phyloP scores from a whole-genome alignment of 2,888 invertebrate species.

The Antheraea yamamai region DNA sequence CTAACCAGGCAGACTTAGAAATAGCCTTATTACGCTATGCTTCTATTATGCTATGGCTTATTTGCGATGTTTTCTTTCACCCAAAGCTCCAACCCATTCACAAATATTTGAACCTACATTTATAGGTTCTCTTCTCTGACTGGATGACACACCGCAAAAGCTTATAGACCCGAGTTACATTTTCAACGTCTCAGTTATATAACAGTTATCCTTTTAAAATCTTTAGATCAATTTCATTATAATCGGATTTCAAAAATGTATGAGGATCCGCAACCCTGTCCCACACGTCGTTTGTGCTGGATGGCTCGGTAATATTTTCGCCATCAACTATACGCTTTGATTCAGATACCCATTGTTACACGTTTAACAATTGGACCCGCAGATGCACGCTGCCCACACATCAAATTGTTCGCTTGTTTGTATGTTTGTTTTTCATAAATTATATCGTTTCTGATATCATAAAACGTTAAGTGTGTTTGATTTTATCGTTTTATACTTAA shows the following conservation, averaged over 20 bases:
- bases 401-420: conserved; percentile 22
- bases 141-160: not conserved
- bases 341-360: conserved; percentile 67
- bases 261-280: conserved; percentile 19
- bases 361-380: conserved; percentile 56
- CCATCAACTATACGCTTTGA: conserved; percentile 70
- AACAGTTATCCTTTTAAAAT: too few relatives aligned
- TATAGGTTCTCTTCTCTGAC: too few relatives aligned
- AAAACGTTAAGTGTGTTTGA: not conserved
- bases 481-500: not conserved
- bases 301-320: conserved; percentile 47
- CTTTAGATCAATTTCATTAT: not conserved
- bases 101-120: too few relatives aligned
- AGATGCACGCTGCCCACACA: conserved; percentile 44
- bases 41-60: too few relatives aligned
- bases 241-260: not conserved
- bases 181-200: not conserved
- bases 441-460: conserved; percentile 7
- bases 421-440: conserved; percentile 17
- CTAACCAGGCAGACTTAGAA: too few relatives aligned
- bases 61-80: too few relatives aligned
- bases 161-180: not conserved
- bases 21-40: too few relatives aligned
- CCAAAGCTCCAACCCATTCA: too few relatives aligned
- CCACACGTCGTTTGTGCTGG: conserved; percentile 9